Base-by-base conservation (phyloP, 92 coral and sea anemone genomes). In the Umimayanthus chanpuru region DNA sequence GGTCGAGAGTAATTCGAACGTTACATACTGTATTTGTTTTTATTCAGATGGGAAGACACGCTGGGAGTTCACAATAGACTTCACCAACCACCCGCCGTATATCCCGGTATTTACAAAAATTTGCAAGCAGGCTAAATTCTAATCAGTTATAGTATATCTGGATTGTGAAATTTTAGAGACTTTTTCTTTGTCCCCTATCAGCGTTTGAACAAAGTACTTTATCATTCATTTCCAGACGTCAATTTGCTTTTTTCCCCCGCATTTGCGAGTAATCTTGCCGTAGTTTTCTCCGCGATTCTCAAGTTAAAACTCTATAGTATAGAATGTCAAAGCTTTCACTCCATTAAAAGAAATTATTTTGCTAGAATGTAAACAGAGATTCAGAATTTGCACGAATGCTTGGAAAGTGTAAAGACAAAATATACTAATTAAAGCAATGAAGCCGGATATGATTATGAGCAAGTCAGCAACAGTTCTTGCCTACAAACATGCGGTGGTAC, bases 61-160 rank as follows among this genome's bases (percentile, higher is more conserved):
- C 75, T 70, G 75, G 4, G 38, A 9, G 75, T 70, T 70, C 75
- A 70, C 0, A 12, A 25, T 25, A 47, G 1, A 70, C 9, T 26
- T 8, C 1, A 18, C 36, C 75, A 28, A 12, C 36, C 18, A 70
- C 75, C 32, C 36, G 38, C 10, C 0, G 18, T 4, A 70, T 25
- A 70, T 18, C 75, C 75, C 75, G 14, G 75, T 7, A 25, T 8
- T 70, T 40, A 25, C 15, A 25, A 28, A 70, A 70, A 70, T 26
- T 28, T 70, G 75, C 75, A 70, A 70, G 38, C 75, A 70, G 75
- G 75, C 73, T 64, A 64, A 70, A 70, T 70, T 70, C 75, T 70
- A 25, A 28, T 70, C 38, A 25, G 32, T 18, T 25, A 68, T 14
- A 23, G 73, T 25, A n/a, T 68, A 68, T 64, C 25, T 16, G 7